phyloP scores from a whole-genome alignment of 1,140 invertebrate genomes.

The Drosophila murphyi region DNA sequence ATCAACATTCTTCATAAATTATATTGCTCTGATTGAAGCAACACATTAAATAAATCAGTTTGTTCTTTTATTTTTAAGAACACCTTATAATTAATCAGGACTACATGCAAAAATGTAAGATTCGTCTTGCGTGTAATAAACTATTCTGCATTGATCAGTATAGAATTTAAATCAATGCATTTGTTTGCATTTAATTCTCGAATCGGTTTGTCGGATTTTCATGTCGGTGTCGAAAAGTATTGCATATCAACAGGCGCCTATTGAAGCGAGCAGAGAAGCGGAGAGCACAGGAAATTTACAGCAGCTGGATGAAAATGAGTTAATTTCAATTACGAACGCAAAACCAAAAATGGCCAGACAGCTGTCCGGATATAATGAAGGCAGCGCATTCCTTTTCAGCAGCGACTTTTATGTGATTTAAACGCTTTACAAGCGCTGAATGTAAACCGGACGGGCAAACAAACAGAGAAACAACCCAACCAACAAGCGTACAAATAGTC shows the following conservation, averaged over 20 bases:
- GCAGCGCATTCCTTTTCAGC: constrained; percentile 19
- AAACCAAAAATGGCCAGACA: constrained; percentile 23
- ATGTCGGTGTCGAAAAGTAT: constrained; percentile 17
- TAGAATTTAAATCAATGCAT: background rate
- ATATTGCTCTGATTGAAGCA: too few relatives aligned
- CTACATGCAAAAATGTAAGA: background rate
- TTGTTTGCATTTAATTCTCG: background rate
- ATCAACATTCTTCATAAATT: too few relatives aligned
- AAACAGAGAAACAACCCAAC: constrained; percentile 44
- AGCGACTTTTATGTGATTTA: constrained; percentile 64
- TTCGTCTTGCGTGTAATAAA: background rate
- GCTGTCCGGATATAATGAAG: constrained; percentile 57
- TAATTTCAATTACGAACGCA: constrained; percentile 72
- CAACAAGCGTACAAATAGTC: constrained; percentile 40
- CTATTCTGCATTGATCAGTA: constrained; percentile 2
- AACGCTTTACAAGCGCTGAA: constrained; percentile 70
- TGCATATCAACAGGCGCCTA: constrained; percentile 40
- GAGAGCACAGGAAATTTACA: constrained; percentile 28
- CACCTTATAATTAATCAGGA: background rate
- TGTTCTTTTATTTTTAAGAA: too few relatives aligned
- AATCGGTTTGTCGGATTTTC: background rate
- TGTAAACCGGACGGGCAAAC: constrained; percentile 58
- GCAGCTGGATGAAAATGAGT: constrained; percentile 45
- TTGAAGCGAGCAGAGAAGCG: constrained; percentile 13
- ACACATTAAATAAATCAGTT: too few relatives aligned